A percentile compares a stretch with the other conserved stretches of the same genome.
These are phyloP conservation scores for Ovis canadensis DNA, from an alignment of 2,113 vertebrate species.

Conservation along the genomic window DNA sequence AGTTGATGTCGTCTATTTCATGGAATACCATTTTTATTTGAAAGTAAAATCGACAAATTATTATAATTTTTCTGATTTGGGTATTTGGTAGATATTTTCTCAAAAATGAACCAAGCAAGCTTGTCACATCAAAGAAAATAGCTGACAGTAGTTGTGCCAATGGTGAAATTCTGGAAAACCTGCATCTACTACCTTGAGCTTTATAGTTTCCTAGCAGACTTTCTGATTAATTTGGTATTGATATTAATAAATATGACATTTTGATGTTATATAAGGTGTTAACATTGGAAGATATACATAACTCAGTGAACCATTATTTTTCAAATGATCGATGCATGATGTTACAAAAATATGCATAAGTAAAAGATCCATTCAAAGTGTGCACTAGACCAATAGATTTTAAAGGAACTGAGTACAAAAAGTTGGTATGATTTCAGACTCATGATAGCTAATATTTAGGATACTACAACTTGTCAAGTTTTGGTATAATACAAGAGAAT, in stretches of 20 bases:
- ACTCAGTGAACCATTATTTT: neutral
- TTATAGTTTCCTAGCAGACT: constrained; percentile 17
- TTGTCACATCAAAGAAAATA: neutral
- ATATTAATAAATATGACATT: constrained; percentile 8
- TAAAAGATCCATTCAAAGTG: neutral
- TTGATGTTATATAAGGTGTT: neutral
- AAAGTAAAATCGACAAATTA: constrained; percentile 37
- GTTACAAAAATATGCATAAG: neutral
- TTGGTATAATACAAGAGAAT: constrained; percentile 16
- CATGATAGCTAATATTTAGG: neutral
- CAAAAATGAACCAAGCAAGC: constrained; percentile 8
- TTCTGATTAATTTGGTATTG: neutral
- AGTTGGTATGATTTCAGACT: neutral
- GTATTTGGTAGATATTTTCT: constrained; percentile 30
- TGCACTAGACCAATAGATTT: neutral
- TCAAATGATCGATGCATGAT: neutral
- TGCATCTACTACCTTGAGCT: neutral
- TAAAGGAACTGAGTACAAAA: neutral
- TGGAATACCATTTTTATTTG: neutral
- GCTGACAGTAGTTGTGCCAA: neutral
- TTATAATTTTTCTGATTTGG: neutral
- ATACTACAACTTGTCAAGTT: constrained; percentile 17
- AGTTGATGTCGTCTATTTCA: neutral
- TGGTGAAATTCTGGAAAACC: constrained; percentile 52
- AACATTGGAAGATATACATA: neutral